Percentiles rank a stretch among this genome's conserved stretches.
These are phyloP conservation scores for Chromoteleia sp. DNA, from an alignment of 2,888 invertebrate genomes.

Conservation along the genomic window DNA sequence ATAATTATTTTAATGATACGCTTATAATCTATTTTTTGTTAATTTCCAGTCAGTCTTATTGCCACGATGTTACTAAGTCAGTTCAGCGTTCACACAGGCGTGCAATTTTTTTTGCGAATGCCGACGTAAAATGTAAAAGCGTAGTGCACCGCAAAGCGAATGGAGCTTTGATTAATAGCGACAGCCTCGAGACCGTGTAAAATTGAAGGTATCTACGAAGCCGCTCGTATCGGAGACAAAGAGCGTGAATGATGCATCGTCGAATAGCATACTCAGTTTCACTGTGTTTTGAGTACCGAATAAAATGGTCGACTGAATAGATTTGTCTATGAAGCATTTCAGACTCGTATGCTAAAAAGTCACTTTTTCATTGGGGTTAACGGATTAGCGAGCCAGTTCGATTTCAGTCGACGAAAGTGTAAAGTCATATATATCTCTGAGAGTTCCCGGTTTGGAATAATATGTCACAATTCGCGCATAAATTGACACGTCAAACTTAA, in stretches of 20 bases:
- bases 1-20: neutral
- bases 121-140: constrained; percentile 58
- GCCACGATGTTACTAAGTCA: constrained; percentile 42
- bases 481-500: neutral
- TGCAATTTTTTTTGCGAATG: constrained; percentile 47
- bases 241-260: constrained; percentile 55
- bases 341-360: neutral
- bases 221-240: constrained; percentile 58
- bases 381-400: constrained; percentile 12
- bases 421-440: neutral
- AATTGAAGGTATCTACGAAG: constrained; percentile 56
- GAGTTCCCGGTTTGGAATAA: neutral
- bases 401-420: neutral
- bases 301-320: constrained; percentile 31
- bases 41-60: constrained; percentile 18
- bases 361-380: constrained; percentile 8
- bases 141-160: constrained; percentile 66
- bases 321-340: constrained; percentile 39
- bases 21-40: constrained; percentile 18
- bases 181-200: constrained; percentile 63
- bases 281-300: constrained; percentile 36
- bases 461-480: neutral
- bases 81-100: constrained; percentile 32
- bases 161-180: constrained; percentile 65
- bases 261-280: constrained; percentile 38